Conservation (phyloP, 2,113 vertebrate genomes). For the Elaphurus davidianus region DNA sequence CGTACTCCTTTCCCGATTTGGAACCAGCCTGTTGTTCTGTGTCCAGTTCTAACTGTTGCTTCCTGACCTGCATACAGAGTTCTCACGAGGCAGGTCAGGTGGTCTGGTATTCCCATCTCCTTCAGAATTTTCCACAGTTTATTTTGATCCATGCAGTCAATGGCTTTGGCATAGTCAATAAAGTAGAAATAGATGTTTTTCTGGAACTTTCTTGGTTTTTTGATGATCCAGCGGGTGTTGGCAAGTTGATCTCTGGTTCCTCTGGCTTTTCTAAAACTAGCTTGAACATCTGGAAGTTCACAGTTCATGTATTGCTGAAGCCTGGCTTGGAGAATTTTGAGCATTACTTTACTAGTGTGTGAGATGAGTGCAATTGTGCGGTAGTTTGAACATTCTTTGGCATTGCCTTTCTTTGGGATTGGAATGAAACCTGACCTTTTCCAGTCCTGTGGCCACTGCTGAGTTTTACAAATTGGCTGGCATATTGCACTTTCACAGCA, state of each 20-base stretch:
- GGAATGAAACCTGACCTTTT: not conserved
- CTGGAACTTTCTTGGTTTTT: not conserved
- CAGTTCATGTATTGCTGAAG: not conserved
- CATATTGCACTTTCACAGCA: not conserved
- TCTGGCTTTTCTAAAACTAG: not conserved
- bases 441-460: not conserved
- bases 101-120: not conserved
- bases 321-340: not conserved
- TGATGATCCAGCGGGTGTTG: rapidly evolving
- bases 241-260: no score
- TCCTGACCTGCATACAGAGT: not conserved
- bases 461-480: not conserved
- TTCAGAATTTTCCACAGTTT: not conserved
- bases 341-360: not conserved
- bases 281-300: not conserved
- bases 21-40: not conserved
- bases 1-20: not conserved
- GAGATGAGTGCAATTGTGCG: not conserved
- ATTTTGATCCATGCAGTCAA: not conserved
- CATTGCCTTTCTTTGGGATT: not conserved
- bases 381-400: not conserved
- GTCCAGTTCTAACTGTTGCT: not conserved
- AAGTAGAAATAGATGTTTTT: not conserved
- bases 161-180: not conserved
- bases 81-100: not conserved